Base-by-base conservation (phyloP, 2,797 vertebrate species). In the Melanogrammus aeglefinus region DNA sequence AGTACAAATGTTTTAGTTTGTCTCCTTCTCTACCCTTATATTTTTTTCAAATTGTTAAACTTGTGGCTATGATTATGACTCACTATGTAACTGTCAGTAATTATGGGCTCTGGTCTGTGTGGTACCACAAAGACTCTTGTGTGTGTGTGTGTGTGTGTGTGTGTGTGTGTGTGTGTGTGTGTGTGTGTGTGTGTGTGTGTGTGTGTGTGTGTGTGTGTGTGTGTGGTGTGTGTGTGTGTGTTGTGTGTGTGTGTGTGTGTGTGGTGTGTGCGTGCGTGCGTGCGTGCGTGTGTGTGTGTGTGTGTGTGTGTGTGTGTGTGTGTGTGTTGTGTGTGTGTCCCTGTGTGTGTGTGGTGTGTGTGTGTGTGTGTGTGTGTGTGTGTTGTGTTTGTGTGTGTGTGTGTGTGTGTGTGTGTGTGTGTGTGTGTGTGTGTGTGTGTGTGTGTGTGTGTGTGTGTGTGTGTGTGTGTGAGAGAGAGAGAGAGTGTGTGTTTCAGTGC, bases 61-160 rank as follows among this genome's bases (percentile, higher is more conserved):
- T 81, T 74, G 41, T 77, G 75, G 63, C 7, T 41, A 47, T 72
- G 74, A 77, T 84, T 83, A 86, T 86, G 83, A 83, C 74, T 87
- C 77, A 78, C 63, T 33, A 75, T 82, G 75, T 72, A 79, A 69
- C 72, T 74, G 72, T 72, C 38, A 33, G 72, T 78, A 79, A 84
- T 75, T 78, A 78, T 57, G 36, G 69, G 47, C 21, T 84, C 72
- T 81, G 75, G 69, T 76, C 8, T 79, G 33, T 76, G 74, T 74
- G 79, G 71, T 74, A 78, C 83, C 76, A 39, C 41, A 51, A 75
- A 71, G 63, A 66, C 63, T 24, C 8, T 7, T 24, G 57, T 24
- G 8, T 24, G 6, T 57, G 16, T 57, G 57, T 66, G 21, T 66
- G 57, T 66, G 57, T 66, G 57, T 66, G 57, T 10, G n/a, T 66